phyloP scores from a whole-genome alignment of 2,797 vertebrate genomes.

The Sebastes glaucus region DNA sequence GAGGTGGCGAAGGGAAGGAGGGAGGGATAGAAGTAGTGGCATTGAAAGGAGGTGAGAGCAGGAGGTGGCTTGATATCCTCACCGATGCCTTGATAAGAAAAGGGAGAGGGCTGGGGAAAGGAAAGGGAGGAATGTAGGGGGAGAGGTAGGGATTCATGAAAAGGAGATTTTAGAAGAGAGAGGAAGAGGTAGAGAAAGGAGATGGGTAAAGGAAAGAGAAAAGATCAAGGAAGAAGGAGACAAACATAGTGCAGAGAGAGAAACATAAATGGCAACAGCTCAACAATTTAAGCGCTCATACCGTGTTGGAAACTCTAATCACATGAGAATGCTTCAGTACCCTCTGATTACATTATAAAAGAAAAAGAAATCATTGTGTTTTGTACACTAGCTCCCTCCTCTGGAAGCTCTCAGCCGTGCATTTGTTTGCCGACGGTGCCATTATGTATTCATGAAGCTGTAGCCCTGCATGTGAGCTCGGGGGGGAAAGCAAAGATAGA shows the following conservation, averaged over 20 bases:
- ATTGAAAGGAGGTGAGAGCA: conserved; percentile 7
- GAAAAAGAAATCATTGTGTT: conserved; percentile 45
- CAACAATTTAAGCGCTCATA: conserved; percentile 33
- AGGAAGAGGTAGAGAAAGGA: neutral
- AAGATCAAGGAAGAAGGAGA: neutral
- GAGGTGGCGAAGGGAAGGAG: neutral
- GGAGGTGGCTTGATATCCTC: conserved; percentile 22
- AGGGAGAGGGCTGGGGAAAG: neutral
- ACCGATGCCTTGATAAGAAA: conserved; percentile 28
- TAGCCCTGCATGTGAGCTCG: conserved; percentile 41
- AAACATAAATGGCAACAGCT: conserved; percentile 42
- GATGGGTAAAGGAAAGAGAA: neutral
- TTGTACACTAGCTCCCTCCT: conserved; percentile 91
- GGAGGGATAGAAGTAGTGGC: neutral
- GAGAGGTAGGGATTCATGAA: neutral
- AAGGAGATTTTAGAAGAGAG: neutral
- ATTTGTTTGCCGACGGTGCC: conserved; percentile 64
- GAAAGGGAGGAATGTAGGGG: neutral
- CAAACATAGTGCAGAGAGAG: neutral
- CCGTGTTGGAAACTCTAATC: conserved; percentile 55
- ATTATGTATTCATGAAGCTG: conserved; percentile 71
- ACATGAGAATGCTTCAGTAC: conserved; percentile 51
- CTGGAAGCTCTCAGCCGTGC: conserved; percentile 88
- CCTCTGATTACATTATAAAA: conserved; percentile 61
- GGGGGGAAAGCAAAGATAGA: conserved; percentile 45